Percentiles rank a stretch among this genome's conserved stretches.
Evolutionary conservation across 1,140 invertebrate species (phyloP).

Genomic region (Theocolax elegans): DNA sequence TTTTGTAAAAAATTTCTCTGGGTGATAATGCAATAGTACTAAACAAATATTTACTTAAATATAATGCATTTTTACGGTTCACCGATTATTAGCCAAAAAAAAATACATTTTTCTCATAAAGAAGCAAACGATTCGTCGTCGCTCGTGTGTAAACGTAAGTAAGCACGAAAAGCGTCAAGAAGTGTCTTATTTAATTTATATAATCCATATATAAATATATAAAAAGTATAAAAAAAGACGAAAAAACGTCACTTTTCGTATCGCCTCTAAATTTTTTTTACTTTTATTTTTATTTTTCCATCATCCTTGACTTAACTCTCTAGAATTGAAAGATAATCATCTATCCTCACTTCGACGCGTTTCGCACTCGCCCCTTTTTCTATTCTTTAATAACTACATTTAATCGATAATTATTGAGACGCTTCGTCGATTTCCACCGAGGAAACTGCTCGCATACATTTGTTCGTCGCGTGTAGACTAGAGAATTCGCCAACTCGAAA

Average conservation of each 20-base stretch:
- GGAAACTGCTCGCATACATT: constrained; percentile 21
- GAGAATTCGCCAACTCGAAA: constrained; percentile 38
- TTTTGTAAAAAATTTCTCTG: too few species aligned
- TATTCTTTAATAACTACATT: constrained; percentile 36
- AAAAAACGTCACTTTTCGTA: constrained; percentile 17
- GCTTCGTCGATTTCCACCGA: constrained; percentile 30
- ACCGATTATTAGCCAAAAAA: constrained; percentile 19
- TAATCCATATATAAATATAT: constrained; percentile 43
- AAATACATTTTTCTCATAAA: constrained; percentile 17
- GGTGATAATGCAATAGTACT: too few species aligned
- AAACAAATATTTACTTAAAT: too few species aligned
- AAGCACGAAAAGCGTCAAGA: constrained; percentile 49
- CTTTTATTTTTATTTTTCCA: constrained; percentile 24
- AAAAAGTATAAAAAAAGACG: constrained; percentile 43
- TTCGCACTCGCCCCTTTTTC: constrained; percentile 19
- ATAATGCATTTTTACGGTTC: too few species aligned
- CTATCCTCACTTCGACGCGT: constrained; percentile 10
- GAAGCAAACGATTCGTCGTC: constrained; percentile 23
- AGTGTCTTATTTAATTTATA: constrained; percentile 42
- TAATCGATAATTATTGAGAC: constrained; percentile 37
- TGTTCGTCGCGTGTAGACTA: constrained; percentile 42
- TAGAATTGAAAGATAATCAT: constrained; percentile 41
- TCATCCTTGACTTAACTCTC: constrained; percentile 25
- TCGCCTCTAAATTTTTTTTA: constrained; percentile 20
- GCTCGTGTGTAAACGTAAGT: constrained; percentile 26